Evolutionary conservation across 2,797 vertebrate species (phyloP), one percentile per base, ranked within the genome.

Genomic region (Labroides dimidiatus): DNA sequence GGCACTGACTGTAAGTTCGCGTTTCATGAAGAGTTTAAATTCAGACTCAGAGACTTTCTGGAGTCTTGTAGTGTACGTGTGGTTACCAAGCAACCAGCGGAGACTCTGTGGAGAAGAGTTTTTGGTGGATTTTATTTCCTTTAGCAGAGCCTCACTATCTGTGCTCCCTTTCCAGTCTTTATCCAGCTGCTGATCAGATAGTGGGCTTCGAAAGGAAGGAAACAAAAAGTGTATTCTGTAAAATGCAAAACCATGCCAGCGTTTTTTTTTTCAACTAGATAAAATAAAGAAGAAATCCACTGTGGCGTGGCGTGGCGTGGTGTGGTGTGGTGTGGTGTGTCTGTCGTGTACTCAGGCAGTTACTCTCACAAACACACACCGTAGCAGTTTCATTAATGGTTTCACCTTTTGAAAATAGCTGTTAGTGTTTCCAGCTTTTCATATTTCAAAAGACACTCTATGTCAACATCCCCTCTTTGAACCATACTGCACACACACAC

Each of bases 361-460:
- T 19, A 45, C 27, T 11, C 24, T 33, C 14, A 27, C 4, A 3
- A 65, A 67, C n/a, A 21, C 0, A 4, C 44, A 39, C 30, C 20
- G 51, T 50, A 55, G 60, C 53, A 48, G n/a, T 49, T 77, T 62
- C 30, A 57, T 62, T 52, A 43, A 60, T 10, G 20, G 23, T 64
- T 37, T 64, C 51, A 54, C 61, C 14, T 70, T 66, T 59, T 17
- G 44, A 45, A 77, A 79, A 20, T 1, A 48, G 47, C 79, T 51
- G 47, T 66, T 51, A 54, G 17, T 21, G 21, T 56, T 69, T 78
- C 19, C 65, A 54, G 52, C 59, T 61, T 16, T 51, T 72, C 53
- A 24, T n/a, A 33, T 55, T 71, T 64, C 55, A 50, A 49, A 48
- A 27, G 50, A 43, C 16, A 30, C 12, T n/a, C 30, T 30, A 14